Conservation (phyloP, 2,113 vertebrate genomes). For the Proterorhinus semilunaris region DNA sequence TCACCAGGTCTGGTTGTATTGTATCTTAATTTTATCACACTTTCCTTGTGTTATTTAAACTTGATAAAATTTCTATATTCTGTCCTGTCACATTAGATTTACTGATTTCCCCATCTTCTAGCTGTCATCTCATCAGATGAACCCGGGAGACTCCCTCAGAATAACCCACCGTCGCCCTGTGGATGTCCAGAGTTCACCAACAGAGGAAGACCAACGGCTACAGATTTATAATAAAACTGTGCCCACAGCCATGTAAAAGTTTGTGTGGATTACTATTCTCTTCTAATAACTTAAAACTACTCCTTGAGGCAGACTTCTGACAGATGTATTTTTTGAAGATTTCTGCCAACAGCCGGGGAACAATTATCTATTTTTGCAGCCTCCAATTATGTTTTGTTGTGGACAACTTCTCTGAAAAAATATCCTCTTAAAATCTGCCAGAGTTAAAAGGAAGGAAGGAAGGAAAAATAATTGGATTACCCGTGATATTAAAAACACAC, state of each 20-base stretch:
- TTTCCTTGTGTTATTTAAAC: background rate
- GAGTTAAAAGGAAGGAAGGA: background rate
- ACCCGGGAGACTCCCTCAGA: background rate
- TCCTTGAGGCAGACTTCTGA: background rate
- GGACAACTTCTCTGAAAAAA: background rate
- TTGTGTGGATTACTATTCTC: no score
- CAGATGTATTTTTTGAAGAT: background rate
- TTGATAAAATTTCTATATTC: background rate
- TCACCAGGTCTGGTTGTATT: no score
- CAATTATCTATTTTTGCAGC: background rate
- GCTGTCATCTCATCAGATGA: conserved; percentile 4
- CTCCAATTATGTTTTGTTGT: background rate
- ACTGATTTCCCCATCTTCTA: background rate
- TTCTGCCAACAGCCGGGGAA: background rate
- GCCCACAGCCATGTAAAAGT: background rate
- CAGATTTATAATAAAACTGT: no score
- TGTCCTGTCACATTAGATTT: background rate
- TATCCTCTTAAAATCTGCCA: background rate
- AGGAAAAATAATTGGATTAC: background rate
- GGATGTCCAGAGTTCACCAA: conserved; percentile 1
- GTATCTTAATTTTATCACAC: background rate
- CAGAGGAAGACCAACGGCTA: background rate
- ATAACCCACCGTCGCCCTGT: background rate
- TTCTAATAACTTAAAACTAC: background rate
- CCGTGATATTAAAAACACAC: background rate